A percentile compares a stretch with the other conserved stretches of the same genome.
Evolutionary conservation across 1,140 invertebrate genomes (phyloP).

Genomic region (Rhopalosiphum maidis): DNA sequence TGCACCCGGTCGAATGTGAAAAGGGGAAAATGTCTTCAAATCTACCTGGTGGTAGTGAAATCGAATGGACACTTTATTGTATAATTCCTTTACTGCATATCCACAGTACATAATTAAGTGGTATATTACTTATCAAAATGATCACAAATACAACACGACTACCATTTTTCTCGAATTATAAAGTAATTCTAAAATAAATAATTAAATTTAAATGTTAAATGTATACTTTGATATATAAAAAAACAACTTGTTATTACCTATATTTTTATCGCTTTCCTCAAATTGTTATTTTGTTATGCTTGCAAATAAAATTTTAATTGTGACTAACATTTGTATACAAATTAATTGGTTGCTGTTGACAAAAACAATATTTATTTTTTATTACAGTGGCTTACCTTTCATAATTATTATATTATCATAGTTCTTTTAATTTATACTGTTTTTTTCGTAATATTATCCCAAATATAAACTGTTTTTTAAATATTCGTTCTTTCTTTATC

Average conservation of each 20-base stretch:
- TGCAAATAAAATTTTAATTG: not conserved
- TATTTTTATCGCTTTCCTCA: too few species aligned
- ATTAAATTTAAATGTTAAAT: too few species aligned
- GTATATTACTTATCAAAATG: not conserved
- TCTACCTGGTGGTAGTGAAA: not conserved
- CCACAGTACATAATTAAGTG: too few species aligned
- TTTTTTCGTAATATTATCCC: not conserved
- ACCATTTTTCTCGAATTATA: not conserved
- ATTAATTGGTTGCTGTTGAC: not conserved
- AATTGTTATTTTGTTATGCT: not conserved
- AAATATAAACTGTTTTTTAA: not conserved
- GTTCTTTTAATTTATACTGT: not conserved
- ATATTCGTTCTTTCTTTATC: too few species aligned
- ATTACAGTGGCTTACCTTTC: not conserved
- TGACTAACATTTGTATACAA: not conserved
- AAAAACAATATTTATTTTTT: not conserved
- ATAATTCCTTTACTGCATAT: not conserved
- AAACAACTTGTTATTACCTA: too few species aligned
- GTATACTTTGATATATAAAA: too few species aligned
- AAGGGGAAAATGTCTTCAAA: not conserved
- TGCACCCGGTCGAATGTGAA: not conserved
- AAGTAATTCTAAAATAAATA: not conserved
- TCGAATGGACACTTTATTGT: not conserved
- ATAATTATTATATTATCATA: not conserved
- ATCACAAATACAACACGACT: not conserved